Percentiles rank a stretch among this genome's conserved stretches.
Conservation (phyloP, 1,140 invertebrate species). For the Pseudoatta argentina region DNA sequence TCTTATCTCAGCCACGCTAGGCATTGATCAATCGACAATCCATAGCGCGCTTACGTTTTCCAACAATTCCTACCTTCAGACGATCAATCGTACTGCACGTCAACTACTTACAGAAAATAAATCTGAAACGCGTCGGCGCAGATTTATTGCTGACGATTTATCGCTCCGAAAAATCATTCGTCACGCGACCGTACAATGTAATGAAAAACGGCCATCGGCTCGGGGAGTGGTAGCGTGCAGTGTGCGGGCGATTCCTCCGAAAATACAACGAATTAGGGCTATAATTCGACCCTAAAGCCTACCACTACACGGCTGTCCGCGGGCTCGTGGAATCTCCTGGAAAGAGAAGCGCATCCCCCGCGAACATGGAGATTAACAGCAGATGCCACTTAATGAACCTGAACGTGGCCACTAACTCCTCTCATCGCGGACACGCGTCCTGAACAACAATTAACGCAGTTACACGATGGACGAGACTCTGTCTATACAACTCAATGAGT, state of each 20-base stretch:
- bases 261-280: conserved; percentile 52
- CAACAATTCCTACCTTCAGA: conserved; percentile 44
- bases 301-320: conserved; percentile 11
- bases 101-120: conserved; percentile 65
- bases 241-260: conserved; percentile 20
- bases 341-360: background rate
- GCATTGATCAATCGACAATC: conserved; percentile 59
- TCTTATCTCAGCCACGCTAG: conserved; percentile 28
- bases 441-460: conserved; percentile 44
- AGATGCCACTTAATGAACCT: conserved; percentile 56
- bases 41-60: conserved; percentile 50
- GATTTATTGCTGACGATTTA: conserved; percentile 63
- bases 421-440: conserved; percentile 1
- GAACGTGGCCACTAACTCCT: conserved; percentile 45
- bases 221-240: background rate
- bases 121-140: conserved; percentile 61
- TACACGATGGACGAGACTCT: conserved; percentile 5
- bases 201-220: conserved; percentile 45
- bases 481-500: conserved; percentile 29
- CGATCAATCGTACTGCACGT: conserved; percentile 57
- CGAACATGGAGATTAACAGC: conserved; percentile 30
- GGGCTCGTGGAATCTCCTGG: background rate
- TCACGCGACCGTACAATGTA: conserved; percentile 44
- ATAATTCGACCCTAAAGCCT: conserved; percentile 32
- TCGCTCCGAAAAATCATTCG: conserved; percentile 61